phyloP scores from a whole-genome alignment of 2,797 vertebrate genomes.

The Eulemur mongoz region DNA sequence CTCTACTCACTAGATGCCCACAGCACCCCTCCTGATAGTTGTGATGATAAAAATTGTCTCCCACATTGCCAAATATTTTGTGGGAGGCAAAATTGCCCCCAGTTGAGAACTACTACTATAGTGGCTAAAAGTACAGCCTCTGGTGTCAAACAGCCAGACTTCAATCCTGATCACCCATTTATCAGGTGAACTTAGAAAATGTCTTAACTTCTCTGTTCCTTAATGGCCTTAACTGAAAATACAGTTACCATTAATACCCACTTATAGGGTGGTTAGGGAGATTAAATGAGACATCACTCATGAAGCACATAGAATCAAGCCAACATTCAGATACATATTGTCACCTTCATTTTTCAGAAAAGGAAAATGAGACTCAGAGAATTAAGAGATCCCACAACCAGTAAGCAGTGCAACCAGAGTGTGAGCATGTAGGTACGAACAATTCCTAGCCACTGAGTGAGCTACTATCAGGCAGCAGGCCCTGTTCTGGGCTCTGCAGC shows the following conservation, averaged over 20 bases:
- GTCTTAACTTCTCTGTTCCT: background rate
- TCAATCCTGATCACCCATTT: background rate
- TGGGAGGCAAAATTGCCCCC: background rate
- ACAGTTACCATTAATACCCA: background rate
- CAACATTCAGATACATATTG: background rate
- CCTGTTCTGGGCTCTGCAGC: background rate
- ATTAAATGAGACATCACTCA: background rate
- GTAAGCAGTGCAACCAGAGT: background rate
- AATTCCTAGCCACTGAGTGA: background rate
- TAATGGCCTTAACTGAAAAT: background rate
- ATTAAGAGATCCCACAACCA: background rate
- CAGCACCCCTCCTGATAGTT: background rate
- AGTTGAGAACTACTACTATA: background rate
- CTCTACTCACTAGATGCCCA: background rate
- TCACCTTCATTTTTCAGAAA: background rate
- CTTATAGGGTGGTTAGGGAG: background rate
- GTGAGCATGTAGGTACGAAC: rapidly evolving
- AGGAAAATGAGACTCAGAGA: background rate
- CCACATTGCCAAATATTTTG: background rate
- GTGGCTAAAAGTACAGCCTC: background rate
- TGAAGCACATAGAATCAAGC: background rate
- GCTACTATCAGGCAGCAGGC: rapidly evolving
- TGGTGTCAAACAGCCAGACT: background rate
- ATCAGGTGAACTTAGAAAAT: background rate
- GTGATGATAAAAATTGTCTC: background rate